Evolutionary conservation across 2,888 invertebrate species (phyloP), one percentile per base, ranked within the genome.

Genomic region (Tinea pellionella): DNA sequence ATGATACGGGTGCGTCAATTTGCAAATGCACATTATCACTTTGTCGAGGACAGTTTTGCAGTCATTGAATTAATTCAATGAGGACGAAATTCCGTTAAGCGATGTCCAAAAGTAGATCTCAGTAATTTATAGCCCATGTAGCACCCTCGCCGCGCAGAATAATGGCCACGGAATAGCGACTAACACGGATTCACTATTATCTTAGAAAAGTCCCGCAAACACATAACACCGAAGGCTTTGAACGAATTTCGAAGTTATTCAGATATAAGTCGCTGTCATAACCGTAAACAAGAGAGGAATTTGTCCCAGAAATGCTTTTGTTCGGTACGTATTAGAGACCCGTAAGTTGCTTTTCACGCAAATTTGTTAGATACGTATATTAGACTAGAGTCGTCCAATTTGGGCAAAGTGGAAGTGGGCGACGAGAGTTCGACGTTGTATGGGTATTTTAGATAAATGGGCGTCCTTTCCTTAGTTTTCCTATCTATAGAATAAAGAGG

Each of bases 381-480:
- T 74, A 74, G 70, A 70, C 77, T 74, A 77, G 75, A 80, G 79
- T 80, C 77, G 78, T 82, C 80, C 83, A 83, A 85, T 86, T 85
- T 80, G 72, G 75, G 75, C 74, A 81, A 82, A 85, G 82, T 84
- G 78, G 77, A 72, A 75, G 73, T 77, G 78, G 75, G 73, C 77
- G 79, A 75, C 75, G 75, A 77, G 76, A 80, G 73, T 84, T 85
- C 80, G 80, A 83, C 78, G 68, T 77, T 81, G 80, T 80, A 80
- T 78, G 79, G 80, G 80, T 83, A 80, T 86, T 84, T 82, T 75
- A 81, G 80, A 85, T 82, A 84, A 83, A 87, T 86, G 75, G 78
- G 72, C 75, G 73, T 76, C 75, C 77, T 78, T 77, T 72, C 74
- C 73, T 72, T 72, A 76, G 73, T 80, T 78, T 75, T 71, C 77